These are phyloP conservation scores for Mantis religiosa DNA, from an alignment of 2,888 invertebrate genomes.

Conservation along the genomic window DNA sequence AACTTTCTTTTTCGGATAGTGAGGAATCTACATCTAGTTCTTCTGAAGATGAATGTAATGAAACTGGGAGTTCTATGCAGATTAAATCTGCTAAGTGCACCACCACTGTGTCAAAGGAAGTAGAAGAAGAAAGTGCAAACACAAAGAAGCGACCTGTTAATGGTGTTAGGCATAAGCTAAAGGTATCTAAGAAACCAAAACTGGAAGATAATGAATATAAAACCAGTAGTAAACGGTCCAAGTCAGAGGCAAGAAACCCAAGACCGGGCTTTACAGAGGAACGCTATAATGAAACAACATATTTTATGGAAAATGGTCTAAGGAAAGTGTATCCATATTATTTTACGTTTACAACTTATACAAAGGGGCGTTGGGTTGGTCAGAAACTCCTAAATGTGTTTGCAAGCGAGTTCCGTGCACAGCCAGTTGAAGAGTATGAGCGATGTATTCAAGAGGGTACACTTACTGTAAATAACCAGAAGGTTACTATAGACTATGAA, in stretches of 20 bases:
- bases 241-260: background rate
- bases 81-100: background rate
- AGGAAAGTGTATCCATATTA: conserved; percentile 96
- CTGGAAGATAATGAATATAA: background rate
- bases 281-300: conserved; percentile 44
- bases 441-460: conserved; percentile 87
- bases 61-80: background rate
- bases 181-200: background rate
- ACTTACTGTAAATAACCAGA: conserved; percentile 88
- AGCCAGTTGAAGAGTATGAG: conserved; percentile 88
- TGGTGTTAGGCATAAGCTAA: background rate
- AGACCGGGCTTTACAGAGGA: conserved; percentile 39
- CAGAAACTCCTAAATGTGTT: conserved; percentile 90
- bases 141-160: background rate
- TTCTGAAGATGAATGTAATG: background rate
- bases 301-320: conserved; percentile 56
- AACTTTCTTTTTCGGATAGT: background rate
- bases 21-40: background rate
- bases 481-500: conserved; percentile 85
- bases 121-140: background rate
- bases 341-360: conserved; percentile 93
- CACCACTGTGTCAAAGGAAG: background rate
- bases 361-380: conserved; percentile 94
- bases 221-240: background rate
- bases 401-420: conserved; percentile 86